Conservation (phyloP, 2,113 vertebrate species). For the Pachycephala philippinensis region DNA sequence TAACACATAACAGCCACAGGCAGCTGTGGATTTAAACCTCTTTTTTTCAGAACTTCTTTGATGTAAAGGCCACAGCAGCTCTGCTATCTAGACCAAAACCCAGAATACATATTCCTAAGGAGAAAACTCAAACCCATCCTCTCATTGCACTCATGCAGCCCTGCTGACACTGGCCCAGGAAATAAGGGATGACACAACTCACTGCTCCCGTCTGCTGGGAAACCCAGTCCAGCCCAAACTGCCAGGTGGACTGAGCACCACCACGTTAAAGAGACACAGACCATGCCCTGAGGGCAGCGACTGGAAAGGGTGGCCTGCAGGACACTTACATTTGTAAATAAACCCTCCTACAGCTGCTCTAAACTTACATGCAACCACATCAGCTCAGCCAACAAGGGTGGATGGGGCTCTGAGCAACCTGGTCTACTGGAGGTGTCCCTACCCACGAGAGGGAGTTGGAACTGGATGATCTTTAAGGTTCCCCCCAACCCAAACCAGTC, state of each 20-base stretch:
- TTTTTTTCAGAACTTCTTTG: background rate
- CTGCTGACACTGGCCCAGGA: background rate
- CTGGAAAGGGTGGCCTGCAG: background rate
- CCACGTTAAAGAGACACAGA: background rate
- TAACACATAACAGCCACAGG: background rate
- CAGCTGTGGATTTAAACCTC: background rate
- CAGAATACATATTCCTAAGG: background rate
- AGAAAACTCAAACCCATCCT: background rate
- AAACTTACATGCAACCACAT: rapidly evolving
- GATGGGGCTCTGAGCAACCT: background rate
- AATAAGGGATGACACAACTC: rapidly evolving
- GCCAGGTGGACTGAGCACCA: background rate
- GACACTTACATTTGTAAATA: background rate
- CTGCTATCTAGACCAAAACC: background rate
- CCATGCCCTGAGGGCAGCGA: background rate
- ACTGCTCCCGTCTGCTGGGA: background rate
- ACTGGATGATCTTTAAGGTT: background rate
- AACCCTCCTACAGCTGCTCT: background rate
- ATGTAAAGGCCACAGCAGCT: background rate
- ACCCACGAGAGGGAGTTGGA: background rate
- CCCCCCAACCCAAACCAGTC: background rate
- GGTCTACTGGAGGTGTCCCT: background rate
- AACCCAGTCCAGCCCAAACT: background rate
- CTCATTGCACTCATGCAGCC: background rate
- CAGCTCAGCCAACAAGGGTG: background rate